Evolutionary conservation across 35 echinoderm and acorn worm species (phyloP), one percentile per base, ranked within the genome.

Genomic region (Eucidaris tribuloides): DNA sequence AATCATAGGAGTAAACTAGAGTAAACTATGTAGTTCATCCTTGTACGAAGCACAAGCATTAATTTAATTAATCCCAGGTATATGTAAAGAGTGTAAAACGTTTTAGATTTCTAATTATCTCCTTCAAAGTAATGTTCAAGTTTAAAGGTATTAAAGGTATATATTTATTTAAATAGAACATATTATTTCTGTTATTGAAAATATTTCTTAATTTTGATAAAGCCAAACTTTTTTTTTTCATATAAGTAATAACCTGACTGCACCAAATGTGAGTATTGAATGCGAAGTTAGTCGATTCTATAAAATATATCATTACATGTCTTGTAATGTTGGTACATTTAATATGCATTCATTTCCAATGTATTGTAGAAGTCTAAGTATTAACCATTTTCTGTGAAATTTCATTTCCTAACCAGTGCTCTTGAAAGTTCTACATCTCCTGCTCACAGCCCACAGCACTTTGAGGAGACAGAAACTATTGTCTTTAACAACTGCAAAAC

Each of bases 381-480:
- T 44, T 15, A 23, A 19, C 45, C 24, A 4, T 11, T 70, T 89
- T 20, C 13, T 74, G 38, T 74, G 28, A 7, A 58, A 1, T 2
- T 38, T 76, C 48, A 2, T 62, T 68, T 64, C 24, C 80, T 4
- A 78, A 43, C 5, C 64, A 89, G 87, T 65, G 81, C 81, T 27
- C 14, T 91, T 9, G 90, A 92, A 24, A 81, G 90, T 30, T 77
- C 65, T 52, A 38, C 83, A 27, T 92, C 92, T 24, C 79, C 92
- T 25, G 54, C 76, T 40, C 81, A 85, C 27, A 94, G 86, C 61
- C 76, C 85, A 6, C 85, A 90, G 23, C 92, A 90, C 41, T 86
- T 96, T 83, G 82, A 90, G 39, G 94, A 92, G 20, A 88, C 89
- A 65, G 85, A 92, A 19, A 97, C 94, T 15, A 65, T 97, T 39